A percentile compares a stretch with the other conserved stretches of the same genome.
phyloP scores from a whole-genome alignment of 2,888 invertebrate genomes.

The Folsomia candida region DNA sequence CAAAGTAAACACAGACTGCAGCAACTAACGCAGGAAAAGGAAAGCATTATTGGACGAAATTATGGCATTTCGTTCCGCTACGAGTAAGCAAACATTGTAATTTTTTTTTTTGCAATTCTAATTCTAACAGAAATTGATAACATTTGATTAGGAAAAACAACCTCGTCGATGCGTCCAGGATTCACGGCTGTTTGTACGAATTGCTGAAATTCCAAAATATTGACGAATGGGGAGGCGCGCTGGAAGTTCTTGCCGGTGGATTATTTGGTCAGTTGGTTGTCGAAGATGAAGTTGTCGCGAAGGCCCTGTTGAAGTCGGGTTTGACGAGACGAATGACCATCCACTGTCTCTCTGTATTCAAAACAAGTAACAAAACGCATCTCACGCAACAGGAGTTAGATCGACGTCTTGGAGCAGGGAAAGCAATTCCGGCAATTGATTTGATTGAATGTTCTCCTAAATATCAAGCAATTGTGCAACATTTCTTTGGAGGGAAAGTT shows the following conservation, averaged over 20 bases:
- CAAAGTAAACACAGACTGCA: slow-evolving; percentile 15
- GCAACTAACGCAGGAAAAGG: slow-evolving; percentile 15
- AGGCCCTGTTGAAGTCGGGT: slow-evolving; percentile 78
- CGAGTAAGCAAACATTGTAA: slow-evolving; percentile 66
- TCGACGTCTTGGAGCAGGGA: slow-evolving; percentile 70
- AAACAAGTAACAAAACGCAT: slow-evolving; percentile 6
- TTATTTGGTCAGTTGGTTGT: slow-evolving; percentile 89
- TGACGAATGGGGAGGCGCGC: slow-evolving; percentile 66
- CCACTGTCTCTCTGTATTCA: slow-evolving; percentile 32
- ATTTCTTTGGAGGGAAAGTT: slow-evolving; percentile 81
- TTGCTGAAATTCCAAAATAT: slow-evolving; percentile 70
- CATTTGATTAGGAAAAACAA: slow-evolving; percentile 25
- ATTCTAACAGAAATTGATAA: slow-evolving; percentile 57
- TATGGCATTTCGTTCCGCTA: slow-evolving; percentile 67
- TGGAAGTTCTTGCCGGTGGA: slow-evolving; percentile 82
- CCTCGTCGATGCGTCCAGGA: slow-evolving; percentile 8
- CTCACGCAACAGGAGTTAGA: slow-evolving; percentile 35
- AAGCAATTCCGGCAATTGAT: slow-evolving; percentile 77
- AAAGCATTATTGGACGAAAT: slow-evolving; percentile 30
- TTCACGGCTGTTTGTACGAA: slow-evolving; percentile 73
- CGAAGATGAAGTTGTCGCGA: slow-evolving; percentile 79
- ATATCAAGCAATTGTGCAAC: slow-evolving; percentile 75
- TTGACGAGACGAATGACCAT: slow-evolving; percentile 18
- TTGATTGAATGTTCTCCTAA: slow-evolving; percentile 69
- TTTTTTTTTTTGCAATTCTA: slow-evolving; percentile 61